Percentiles rank a stretch among this genome's conserved stretches.
Conservation (phyloP, 2,113 vertebrate genomes). For the Oncorhynchus kisutch region DNA sequence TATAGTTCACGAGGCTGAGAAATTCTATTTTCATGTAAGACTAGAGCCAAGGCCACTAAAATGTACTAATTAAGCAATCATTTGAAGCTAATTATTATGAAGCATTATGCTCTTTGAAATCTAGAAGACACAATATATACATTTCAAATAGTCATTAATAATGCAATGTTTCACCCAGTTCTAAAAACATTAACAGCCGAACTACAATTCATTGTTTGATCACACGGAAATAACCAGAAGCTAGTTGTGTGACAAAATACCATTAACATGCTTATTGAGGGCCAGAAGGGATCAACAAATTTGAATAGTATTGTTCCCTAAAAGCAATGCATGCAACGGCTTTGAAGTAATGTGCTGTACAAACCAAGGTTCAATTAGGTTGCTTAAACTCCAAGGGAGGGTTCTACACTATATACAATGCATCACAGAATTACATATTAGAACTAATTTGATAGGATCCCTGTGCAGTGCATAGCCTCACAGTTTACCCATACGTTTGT, state of each 20-base stretch:
- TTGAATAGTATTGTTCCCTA: constrained; percentile 56
- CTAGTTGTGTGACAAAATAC: constrained; percentile 60
- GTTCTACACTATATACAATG: too few relatives aligned
- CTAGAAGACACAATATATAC: background rate
- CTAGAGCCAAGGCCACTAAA: too few relatives aligned
- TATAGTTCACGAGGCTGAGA: too few relatives aligned
- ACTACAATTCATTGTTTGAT: constrained; percentile 56
- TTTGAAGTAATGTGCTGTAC: constrained; percentile 45
- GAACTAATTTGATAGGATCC: too few relatives aligned
- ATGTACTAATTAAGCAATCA: background rate
- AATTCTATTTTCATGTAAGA: too few relatives aligned
- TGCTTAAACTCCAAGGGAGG: too few relatives aligned
- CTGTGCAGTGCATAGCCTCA: too few relatives aligned
- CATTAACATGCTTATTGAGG: constrained; percentile 65
- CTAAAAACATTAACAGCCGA: constrained; percentile 51
- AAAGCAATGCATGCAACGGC: constrained; percentile 57
- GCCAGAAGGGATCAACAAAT: constrained; percentile 58
- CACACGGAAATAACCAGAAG: constrained; percentile 55
- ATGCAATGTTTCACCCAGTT: constrained; percentile 47
- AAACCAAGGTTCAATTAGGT: constrained; percentile 40
- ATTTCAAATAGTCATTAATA: background rate
- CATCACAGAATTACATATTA: too few relatives aligned
- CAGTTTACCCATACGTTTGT: constrained; percentile 12
- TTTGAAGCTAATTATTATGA: constrained; percentile 3
- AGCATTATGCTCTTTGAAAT: background rate